Evolutionary conservation across 2,888 invertebrate genomes (phyloP).

Genomic region (Tineola bisselliella): DNA sequence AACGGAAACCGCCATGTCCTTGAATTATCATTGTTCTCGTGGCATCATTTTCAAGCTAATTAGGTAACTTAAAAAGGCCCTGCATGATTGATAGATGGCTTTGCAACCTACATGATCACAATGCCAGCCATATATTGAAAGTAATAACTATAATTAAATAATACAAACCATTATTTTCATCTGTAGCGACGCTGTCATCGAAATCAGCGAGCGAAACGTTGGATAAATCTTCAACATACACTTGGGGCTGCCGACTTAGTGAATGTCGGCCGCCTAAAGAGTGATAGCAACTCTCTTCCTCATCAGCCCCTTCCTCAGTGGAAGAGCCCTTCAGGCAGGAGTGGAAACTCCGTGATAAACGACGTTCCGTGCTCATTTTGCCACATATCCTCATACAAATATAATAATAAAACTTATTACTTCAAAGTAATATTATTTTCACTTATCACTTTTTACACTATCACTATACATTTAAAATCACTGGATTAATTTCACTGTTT

Average conservation of each 20-base stretch:
- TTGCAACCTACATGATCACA: not conserved
- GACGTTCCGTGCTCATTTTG: conserved; percentile 65
- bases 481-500: not conserved
- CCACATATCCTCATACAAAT: conserved; percentile 39
- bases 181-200: conserved; percentile 38
- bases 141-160: not conserved
- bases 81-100: not conserved
- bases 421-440: not conserved
- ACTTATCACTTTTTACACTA: not conserved
- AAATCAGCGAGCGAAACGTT: conserved; percentile 56
- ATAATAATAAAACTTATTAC: not conserved
- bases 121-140: not conserved
- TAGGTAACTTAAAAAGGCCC: too few relatives aligned
- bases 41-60: too few relatives aligned
- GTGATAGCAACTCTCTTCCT: conserved; percentile 59
- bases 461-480: not conserved
- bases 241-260: conserved; percentile 48
- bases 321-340: conserved; percentile 73
- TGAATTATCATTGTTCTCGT: too few relatives aligned
- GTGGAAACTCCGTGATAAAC: conserved; percentile 74
- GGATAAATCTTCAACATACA: conserved; percentile 57
- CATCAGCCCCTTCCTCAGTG: conserved; percentile 60
- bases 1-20: too few relatives aligned
- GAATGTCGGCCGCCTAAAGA: conserved; percentile 57
- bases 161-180: conserved; percentile 54